These are phyloP conservation scores for Dromas ardeola DNA, from an alignment of 2,113 vertebrate species.

Conservation along the genomic window DNA sequence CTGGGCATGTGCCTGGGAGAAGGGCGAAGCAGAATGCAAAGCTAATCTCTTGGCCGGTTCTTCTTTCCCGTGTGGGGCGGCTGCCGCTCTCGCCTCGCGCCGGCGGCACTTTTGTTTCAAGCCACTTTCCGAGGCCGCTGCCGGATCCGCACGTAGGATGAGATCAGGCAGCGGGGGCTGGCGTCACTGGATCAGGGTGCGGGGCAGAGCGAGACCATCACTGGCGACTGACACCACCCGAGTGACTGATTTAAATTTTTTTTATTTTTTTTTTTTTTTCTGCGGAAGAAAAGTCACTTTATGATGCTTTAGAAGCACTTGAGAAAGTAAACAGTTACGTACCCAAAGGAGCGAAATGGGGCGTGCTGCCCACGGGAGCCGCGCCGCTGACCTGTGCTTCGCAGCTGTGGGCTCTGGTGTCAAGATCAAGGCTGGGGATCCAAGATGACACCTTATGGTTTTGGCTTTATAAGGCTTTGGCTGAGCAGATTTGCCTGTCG, in stretches of 20 bases:
- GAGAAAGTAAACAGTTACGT: background rate
- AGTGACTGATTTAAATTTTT: fast-evolving
- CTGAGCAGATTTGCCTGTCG: background rate
- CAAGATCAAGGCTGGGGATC: background rate
- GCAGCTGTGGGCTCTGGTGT: background rate
- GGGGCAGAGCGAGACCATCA: fast-evolving
- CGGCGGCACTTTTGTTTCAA: background rate
- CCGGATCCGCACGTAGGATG: background rate
- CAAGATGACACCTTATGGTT: background rate
- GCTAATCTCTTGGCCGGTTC: background rate
- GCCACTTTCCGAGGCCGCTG: background rate
- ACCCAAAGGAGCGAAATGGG: fast-evolving
- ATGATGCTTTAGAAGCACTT: background rate
- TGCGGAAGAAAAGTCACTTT: background rate
- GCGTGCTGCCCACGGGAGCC: fast-evolving
- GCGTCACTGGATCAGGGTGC: fast-evolving
- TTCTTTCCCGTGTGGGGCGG: background rate
- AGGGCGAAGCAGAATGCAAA: background rate
- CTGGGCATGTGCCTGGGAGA: background rate
- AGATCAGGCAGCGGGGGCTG: background rate
- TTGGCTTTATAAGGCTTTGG: background rate
- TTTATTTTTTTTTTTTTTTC: background rate
- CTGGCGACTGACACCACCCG: fast-evolving
- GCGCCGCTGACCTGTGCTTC: fast-evolving
- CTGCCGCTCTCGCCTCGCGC: fast-evolving